Percentiles rank a stretch among this genome's conserved stretches.
phyloP scores from a whole-genome alignment of 2,113 vertebrate genomes.

The Mesitornis unicolor region DNA sequence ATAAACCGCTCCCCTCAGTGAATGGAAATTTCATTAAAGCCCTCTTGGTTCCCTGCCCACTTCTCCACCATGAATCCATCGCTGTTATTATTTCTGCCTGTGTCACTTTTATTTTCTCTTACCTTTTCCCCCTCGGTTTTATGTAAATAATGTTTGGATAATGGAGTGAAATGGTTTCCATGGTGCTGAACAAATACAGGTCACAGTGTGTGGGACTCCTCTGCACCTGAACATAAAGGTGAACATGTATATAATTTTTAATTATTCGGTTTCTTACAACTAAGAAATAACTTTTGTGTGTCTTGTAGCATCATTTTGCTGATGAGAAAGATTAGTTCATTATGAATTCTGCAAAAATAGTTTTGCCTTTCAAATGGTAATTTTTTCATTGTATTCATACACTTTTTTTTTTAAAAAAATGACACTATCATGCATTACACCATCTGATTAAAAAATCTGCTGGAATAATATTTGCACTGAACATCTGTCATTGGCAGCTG shows the following conservation, averaged over 20 bases:
- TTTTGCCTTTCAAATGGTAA: slow-evolving; percentile 14
- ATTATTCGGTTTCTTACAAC: slow-evolving; percentile 55
- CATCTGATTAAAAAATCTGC: slow-evolving; percentile 66
- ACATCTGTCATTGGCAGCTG: slow-evolving; percentile 65
- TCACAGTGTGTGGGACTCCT: slow-evolving; percentile 67
- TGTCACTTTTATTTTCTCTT: slow-evolving; percentile 63
- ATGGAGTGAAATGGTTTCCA: slow-evolving; percentile 80
- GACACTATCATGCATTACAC: slow-evolving; percentile 48
- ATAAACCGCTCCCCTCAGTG: background rate
- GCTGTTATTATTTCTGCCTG: slow-evolving; percentile 61
- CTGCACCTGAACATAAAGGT: slow-evolving; percentile 69
- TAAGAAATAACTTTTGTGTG: slow-evolving; percentile 58
- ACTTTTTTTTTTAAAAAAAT: background rate
- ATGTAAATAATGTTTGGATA: slow-evolving; percentile 79
- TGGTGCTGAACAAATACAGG: slow-evolving; percentile 79
- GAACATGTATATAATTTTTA: slow-evolving; percentile 69
- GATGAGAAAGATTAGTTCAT: background rate
- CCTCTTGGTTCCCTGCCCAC: slow-evolving; percentile 32
- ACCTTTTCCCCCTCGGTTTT: slow-evolving; percentile 64
- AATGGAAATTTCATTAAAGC: slow-evolving; percentile 26
- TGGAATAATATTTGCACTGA: slow-evolving; percentile 61
- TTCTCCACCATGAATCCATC: slow-evolving; percentile 24
- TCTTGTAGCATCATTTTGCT: background rate
- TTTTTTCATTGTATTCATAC: slow-evolving; percentile 35
- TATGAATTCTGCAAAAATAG: background rate